Conservation (phyloP, 1,140 invertebrate species). For the Lordiphosa clarofinis region DNA sequence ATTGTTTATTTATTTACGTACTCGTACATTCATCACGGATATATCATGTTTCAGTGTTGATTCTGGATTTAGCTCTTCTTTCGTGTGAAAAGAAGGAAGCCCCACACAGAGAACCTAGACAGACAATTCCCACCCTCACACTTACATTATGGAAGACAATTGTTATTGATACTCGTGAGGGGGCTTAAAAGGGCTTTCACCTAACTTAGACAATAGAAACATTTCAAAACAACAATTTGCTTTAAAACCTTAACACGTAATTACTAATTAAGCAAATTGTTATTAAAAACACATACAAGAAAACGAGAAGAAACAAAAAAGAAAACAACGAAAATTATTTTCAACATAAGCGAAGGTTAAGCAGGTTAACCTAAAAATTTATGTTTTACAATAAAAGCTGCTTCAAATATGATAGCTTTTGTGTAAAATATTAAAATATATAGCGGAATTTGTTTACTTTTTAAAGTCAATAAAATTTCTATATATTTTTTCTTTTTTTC, state of each 20-base stretch:
- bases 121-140: conserved; percentile 24
- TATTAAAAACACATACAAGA: conserved; percentile 21
- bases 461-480: conserved; percentile 9
- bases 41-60: conserved; percentile 35
- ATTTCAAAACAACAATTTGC: conserved; percentile 29
- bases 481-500: conserved; percentile 28
- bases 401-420: no score
- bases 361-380: conserved; percentile 6
- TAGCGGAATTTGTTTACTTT: conserved; percentile 7
- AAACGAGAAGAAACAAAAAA: conserved; percentile 2
- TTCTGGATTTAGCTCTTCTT: conserved; percentile 23
- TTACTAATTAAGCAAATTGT: conserved; percentile 53
- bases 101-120: conserved; percentile 33
- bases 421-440: conserved; percentile 3
- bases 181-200: conserved; percentile 61
- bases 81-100: conserved; percentile 50
- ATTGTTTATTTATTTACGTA: conserved; percentile 40
- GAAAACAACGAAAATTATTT: conserved; percentile 39
- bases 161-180: conserved; percentile 56
- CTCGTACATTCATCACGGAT: conserved; percentile 10
- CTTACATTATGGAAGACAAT: conserved; percentile 19
- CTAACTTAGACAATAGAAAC: conserved; percentile 43
- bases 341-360: conserved; percentile 37
- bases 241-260: conserved; percentile 45
- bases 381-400: no score